Evolutionary conservation across 2,113 vertebrate species (phyloP).

Genomic region (Pseudorasbora parva): DNA sequence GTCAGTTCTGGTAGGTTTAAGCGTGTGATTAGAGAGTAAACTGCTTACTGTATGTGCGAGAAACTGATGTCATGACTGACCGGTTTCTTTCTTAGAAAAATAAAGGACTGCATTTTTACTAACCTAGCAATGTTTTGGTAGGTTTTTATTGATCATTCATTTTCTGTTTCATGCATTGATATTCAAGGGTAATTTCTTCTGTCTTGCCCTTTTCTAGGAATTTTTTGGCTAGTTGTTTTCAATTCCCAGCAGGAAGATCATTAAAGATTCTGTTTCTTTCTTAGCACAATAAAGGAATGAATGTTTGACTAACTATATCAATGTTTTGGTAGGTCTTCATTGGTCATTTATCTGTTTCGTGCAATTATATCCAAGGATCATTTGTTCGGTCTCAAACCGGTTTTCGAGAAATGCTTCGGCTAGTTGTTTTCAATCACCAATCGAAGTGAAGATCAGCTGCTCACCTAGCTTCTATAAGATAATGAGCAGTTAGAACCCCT

Average conservation of each 20-base stretch:
- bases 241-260: constrained; percentile 18
- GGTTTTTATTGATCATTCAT: background rate
- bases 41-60: constrained; percentile 64
- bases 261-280: background rate
- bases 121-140: background rate
- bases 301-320: background rate
- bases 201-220: background rate
- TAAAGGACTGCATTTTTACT: constrained; percentile 57
- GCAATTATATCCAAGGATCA: background rate
- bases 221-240: constrained; percentile 31
- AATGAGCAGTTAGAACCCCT: constrained; percentile 20
- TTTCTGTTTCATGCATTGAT: too few species aligned
- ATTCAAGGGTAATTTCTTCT: too few species aligned
- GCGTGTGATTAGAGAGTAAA: constrained; percentile 39
- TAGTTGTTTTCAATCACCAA: constrained; percentile 11
- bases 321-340: background rate
- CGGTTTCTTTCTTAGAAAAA: constrained; percentile 61
- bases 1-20: constrained; percentile 3
- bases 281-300: constrained; percentile 1
- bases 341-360: background rate
- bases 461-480: background rate
- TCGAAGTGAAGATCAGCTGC: background rate
- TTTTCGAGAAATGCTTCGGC: constrained; percentile 36
- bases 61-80: constrained; percentile 56
- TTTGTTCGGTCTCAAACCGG: background rate